Conservation (phyloP, 92 coral and sea anemone species). For the Epizoanthus stellaris region DNA sequence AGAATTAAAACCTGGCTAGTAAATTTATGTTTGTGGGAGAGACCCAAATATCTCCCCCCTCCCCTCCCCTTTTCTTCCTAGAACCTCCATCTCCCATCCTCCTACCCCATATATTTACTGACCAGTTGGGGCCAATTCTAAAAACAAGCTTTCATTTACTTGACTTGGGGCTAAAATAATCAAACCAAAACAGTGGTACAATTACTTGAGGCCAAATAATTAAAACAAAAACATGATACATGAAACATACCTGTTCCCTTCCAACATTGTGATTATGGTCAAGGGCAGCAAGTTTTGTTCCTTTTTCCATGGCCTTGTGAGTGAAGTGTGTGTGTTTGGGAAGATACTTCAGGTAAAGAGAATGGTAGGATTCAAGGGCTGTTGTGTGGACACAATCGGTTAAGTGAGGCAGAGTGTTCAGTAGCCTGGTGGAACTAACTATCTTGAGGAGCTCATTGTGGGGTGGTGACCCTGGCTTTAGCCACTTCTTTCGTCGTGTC, state of each 20-base stretch:
- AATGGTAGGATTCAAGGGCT: slow-evolving; percentile 50
- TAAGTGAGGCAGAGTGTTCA: slow-evolving; percentile 9
- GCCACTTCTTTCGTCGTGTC: slow-evolving; percentile 20
- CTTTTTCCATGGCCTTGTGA: slow-evolving; percentile 47
- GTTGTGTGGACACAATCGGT: slow-evolving; percentile 34
- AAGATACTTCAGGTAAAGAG: slow-evolving; percentile 48
- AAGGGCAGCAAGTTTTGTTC: slow-evolving; percentile 49
- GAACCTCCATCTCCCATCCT: too few species aligned
- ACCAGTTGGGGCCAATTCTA: too few species aligned
- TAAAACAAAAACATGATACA: too few species aligned
- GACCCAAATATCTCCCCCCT: too few species aligned
- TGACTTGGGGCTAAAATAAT: too few species aligned
- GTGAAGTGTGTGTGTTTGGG: slow-evolving; percentile 47
- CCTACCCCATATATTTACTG: too few species aligned
- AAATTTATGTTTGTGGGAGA: too few species aligned
- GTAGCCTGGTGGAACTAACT: slow-evolving; percentile 22
- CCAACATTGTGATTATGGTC: slow-evolving; percentile 50
- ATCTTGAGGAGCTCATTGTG: slow-evolving; percentile 35
- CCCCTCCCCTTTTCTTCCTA: too few species aligned
- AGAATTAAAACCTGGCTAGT: too few species aligned
- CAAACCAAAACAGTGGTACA: too few species aligned
- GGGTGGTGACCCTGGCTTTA: slow-evolving; percentile 36
- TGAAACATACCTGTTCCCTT: slow-evolving; percentile 43
- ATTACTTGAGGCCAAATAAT: too few species aligned
- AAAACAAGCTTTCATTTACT: too few species aligned